Percentiles rank a stretch among this genome's conserved stretches.
Evolutionary conservation across 2,113 vertebrate species (phyloP).

Genomic region (Cebidichthys violaceus): DNA sequence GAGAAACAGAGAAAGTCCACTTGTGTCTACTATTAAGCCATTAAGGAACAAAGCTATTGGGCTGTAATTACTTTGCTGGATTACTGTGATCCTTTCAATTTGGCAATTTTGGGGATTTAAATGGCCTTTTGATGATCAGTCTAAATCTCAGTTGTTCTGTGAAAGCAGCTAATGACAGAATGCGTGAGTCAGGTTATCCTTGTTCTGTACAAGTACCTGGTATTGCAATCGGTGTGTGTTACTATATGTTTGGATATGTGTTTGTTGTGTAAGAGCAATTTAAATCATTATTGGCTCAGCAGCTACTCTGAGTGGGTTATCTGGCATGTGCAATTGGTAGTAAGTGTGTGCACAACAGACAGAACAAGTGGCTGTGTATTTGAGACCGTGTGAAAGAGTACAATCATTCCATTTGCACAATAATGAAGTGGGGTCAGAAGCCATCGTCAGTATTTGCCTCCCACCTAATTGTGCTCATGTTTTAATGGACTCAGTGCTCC

Average conservation of each 20-base stretch:
- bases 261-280: constrained; percentile 31
- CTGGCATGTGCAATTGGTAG: constrained; percentile 21
- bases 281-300: constrained; percentile 46
- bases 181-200: constrained; percentile 39
- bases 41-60: constrained; percentile 41
- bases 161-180: constrained; percentile 48
- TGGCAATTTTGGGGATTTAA: constrained; percentile 51
- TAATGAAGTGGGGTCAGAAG: constrained; percentile 80
- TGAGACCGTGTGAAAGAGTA: constrained; percentile 49
- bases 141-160: constrained; percentile 42
- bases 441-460: constrained; percentile 71
- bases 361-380: constrained; percentile 51
- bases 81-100: constrained; percentile 39
- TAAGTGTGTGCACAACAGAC: constrained; percentile 42
- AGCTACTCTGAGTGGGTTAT: constrained; percentile 42
- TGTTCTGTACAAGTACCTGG: constrained; percentile 20
- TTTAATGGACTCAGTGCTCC: constrained; percentile 73
- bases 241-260: constrained; percentile 9
- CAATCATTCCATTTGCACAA: constrained; percentile 74
- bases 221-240: constrained; percentile 22
- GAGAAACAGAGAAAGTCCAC: neutral
- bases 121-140: constrained; percentile 59
- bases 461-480: constrained; percentile 76
- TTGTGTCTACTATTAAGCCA: constrained; percentile 22
- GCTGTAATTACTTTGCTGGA: constrained; percentile 47